phyloP scores from a whole-genome alignment of 2,888 invertebrate genomes.

The Acronicta aceris region DNA sequence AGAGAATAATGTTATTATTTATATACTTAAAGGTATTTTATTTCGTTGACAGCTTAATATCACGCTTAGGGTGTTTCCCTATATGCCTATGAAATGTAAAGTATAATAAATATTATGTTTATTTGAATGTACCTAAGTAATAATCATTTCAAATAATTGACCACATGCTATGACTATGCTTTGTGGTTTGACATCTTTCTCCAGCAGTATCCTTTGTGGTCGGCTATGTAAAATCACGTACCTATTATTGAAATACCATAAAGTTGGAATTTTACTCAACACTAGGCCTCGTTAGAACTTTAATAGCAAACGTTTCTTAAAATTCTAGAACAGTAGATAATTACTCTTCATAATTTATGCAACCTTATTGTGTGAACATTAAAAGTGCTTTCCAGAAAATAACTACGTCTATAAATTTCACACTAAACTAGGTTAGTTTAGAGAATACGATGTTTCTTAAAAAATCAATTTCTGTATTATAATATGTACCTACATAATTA shows the following conservation, averaged over 20 bases:
- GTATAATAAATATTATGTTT: slow-evolving; percentile 5
- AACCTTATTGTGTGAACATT: slow-evolving; percentile 38
- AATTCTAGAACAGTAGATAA: slow-evolving; percentile 22
- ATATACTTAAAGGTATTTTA: background rate
- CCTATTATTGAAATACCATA: background rate
- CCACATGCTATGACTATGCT: slow-evolving; percentile 21
- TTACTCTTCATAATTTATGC: slow-evolving; percentile 46
- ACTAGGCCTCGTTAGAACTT: background rate
- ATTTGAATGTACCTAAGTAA: slow-evolving; percentile 14
- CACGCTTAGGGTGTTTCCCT: slow-evolving; percentile 10
- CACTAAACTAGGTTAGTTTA: slow-evolving; percentile 16
- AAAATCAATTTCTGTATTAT: background rate
- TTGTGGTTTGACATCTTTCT: slow-evolving; percentile 23
- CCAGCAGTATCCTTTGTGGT: slow-evolving; percentile 18
- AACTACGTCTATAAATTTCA: slow-evolving; percentile 20
- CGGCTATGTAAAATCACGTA: background rate
- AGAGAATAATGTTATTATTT: slow-evolving; percentile 7
- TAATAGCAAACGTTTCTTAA: slow-evolving; percentile 7
- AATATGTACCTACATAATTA: background rate
- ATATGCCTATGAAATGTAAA: background rate
- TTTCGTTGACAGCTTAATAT: background rate
- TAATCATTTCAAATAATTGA: slow-evolving; percentile 10
- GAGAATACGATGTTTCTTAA: background rate
- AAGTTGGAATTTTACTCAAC: background rate
- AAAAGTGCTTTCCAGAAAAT: slow-evolving; percentile 22